Evolutionary conservation across 2,888 invertebrate species (phyloP).

Genomic region (Microplitis manilae): DNA sequence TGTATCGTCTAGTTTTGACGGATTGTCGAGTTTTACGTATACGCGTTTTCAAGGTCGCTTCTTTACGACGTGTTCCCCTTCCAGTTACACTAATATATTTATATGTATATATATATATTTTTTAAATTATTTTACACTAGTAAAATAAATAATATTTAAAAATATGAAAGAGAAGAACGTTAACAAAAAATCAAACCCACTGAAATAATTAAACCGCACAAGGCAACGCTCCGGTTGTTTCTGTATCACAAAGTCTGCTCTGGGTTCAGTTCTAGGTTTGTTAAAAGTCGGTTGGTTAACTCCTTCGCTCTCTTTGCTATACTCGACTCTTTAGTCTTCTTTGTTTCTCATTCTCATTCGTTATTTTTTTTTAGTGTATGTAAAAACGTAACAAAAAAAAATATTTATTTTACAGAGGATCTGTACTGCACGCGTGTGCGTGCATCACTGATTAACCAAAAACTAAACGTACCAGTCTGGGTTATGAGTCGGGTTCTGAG

Average conservation of each 20-base stretch:
- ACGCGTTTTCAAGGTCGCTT: constrained; percentile 54
- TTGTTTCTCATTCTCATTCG: constrained; percentile 33
- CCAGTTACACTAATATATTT: constrained; percentile 48
- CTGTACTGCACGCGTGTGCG: constrained; percentile 49
- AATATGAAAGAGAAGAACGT: constrained; percentile 3
- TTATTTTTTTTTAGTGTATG: not conserved
- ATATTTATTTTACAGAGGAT: not conserved
- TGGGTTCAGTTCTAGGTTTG: not conserved
- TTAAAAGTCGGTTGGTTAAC: not conserved
- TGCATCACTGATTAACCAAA: constrained; percentile 42
- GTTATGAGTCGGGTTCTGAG: not conserved
- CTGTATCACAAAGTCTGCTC: constrained; percentile 57
- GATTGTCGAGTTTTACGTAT: constrained; percentile 65
- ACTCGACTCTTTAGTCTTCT: constrained; percentile 24
- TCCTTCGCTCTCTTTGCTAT: not conserved
- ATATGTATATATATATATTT: constrained; percentile 38
- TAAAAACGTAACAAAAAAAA: not conserved
- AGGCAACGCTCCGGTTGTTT: constrained; percentile 67
- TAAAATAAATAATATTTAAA: constrained; percentile 6
- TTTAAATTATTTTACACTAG: constrained; percentile 6
- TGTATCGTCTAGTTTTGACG: constrained; percentile 57
- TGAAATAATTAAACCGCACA: constrained; percentile 57
- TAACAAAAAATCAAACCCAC: constrained; percentile 34
- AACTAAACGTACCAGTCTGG: constrained; percentile 30
- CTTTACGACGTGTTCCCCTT: constrained; percentile 51